Evolutionary conservation across 2,888 invertebrate genomes (phyloP).

Genomic region (Carterocephalus palaemon): DNA sequence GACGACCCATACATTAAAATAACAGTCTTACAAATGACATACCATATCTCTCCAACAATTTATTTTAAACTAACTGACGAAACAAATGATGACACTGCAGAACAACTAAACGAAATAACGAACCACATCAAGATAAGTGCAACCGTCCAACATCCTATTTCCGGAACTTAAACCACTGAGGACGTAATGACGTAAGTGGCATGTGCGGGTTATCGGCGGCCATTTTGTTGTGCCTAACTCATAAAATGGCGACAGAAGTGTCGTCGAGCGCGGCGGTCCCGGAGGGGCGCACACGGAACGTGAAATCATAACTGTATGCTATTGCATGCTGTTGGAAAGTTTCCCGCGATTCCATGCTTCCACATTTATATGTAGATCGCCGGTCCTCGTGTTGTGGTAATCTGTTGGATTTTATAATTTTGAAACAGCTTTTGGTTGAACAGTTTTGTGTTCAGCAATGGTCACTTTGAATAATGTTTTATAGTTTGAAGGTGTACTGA

Average conservation of each 20-base stretch:
- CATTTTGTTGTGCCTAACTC: slow-evolving; percentile 20
- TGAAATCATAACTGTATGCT: slow-evolving; percentile 6
- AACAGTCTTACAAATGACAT: no score
- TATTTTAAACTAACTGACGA: no score
- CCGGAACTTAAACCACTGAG: slow-evolving; percentile 1
- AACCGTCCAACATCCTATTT: slow-evolving; percentile 2
- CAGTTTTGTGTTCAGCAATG: background rate
- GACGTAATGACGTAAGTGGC: slow-evolving; percentile 18
- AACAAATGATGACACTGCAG: background rate
- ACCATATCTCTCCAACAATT: no score
- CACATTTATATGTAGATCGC: slow-evolving; percentile 15
- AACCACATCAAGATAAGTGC: slow-evolving; percentile 10
- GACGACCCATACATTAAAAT: no score
- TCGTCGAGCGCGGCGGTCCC: slow-evolving; percentile 8
- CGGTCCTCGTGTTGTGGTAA: slow-evolving; percentile 8
- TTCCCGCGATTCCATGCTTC: background rate
- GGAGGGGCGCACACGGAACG: slow-evolving; percentile 12
- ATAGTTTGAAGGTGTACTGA: no score
- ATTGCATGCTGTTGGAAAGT: slow-evolving; percentile 4
- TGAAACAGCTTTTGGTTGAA: background rate
- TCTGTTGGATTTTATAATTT: slow-evolving; percentile 5
- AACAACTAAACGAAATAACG: slow-evolving; percentile 6
- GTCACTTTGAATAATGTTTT: no score
- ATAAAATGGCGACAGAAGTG: slow-evolving; percentile 15
- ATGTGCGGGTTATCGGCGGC: slow-evolving; percentile 6